Evolutionary conservation across 2,888 invertebrate genomes (phyloP).

Genomic region (Melangyna quadrimaculata): DNA sequence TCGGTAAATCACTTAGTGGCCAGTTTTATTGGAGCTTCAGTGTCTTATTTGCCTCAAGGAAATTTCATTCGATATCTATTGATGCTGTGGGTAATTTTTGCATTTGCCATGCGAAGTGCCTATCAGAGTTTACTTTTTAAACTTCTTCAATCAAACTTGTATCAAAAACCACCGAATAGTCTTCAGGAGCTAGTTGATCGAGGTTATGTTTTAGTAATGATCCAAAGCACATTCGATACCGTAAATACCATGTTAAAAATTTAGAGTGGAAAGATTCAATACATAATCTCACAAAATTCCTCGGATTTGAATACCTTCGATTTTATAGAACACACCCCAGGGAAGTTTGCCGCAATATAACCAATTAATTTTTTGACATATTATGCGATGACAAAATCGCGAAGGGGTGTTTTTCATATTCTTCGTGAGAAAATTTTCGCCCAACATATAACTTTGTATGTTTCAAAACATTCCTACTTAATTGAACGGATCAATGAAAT

Average conservation of each 20-base stretch:
- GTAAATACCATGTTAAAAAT: constrained; percentile 51
- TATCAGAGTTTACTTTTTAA: constrained; percentile 73
- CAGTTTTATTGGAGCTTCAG: constrained; percentile 42
- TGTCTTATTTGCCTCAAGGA: constrained; percentile 47
- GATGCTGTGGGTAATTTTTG: constrained; percentile 69
- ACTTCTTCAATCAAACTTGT: constrained; percentile 68
- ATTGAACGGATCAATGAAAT: constrained; percentile 71
- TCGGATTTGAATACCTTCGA: constrained; percentile 28
- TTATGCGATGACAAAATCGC: constrained; percentile 49
- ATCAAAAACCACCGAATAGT: constrained; percentile 67
- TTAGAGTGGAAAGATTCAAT: constrained; percentile 26
- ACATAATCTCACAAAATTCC: constrained; percentile 51
- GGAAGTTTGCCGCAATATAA: constrained; percentile 37
- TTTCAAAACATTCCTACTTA: constrained; percentile 73
- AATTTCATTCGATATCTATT: constrained; percentile 59
- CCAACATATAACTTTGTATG: constrained; percentile 73
- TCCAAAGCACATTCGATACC: constrained; percentile 51
- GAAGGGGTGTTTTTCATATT: constrained; percentile 63
- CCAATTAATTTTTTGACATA: constrained; percentile 71
- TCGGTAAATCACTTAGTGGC: neutral
- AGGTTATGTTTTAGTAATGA: constrained; percentile 68
- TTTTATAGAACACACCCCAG: constrained; percentile 16
- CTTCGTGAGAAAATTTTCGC: constrained; percentile 72
- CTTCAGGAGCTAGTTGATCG: constrained; percentile 56
- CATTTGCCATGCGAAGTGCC: constrained; percentile 71